Evolutionary conservation across 92 coral and sea anemone species (phyloP).

Genomic region (Epizoanthus stellaris): DNA sequence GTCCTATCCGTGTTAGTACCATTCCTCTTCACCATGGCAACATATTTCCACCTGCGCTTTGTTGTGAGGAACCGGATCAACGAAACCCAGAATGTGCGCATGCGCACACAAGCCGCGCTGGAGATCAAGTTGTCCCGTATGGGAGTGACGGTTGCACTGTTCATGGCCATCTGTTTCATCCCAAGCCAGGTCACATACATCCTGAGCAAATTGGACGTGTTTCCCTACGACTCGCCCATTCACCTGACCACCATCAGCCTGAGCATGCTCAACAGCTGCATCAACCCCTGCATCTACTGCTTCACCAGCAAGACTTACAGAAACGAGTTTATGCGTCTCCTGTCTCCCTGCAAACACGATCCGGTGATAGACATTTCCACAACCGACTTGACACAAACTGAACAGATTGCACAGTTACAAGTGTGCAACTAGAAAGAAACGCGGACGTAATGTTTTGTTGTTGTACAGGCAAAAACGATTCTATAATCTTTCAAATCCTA

Average conservation of each 20-base stretch:
- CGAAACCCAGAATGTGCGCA: neutral
- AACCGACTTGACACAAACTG: neutral
- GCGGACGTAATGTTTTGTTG: too few relatives aligned
- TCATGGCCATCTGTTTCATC: constrained; percentile 33
- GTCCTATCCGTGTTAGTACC: constrained; percentile 17
- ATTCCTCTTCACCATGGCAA: constrained; percentile 40
- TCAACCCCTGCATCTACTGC: constrained; percentile 35
- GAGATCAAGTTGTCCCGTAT: constrained; percentile 39
- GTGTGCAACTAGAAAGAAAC: too few relatives aligned
- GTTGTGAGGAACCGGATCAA: constrained; percentile 7
- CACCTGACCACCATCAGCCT: constrained; percentile 15
- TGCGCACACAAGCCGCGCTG: constrained; percentile 19
- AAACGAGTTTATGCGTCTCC: constrained; percentile 4
- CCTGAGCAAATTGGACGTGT: constrained; percentile 7
- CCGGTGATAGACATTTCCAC: neutral
- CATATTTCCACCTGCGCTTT: constrained; percentile 38
- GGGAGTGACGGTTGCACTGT: constrained; percentile 21
- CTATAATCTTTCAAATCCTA: too few relatives aligned
- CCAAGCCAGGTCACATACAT: constrained; percentile 30
- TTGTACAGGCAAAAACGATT: too few relatives aligned
- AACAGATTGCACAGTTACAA: too few relatives aligned
- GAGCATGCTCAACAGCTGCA: constrained; percentile 38
- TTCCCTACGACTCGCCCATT: neutral
- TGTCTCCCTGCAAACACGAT: neutral
- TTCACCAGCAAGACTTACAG: constrained; percentile 14